Base-by-base conservation (phyloP, 2,113 vertebrate genomes). In the Campylorhamphus procurvoides region DNA sequence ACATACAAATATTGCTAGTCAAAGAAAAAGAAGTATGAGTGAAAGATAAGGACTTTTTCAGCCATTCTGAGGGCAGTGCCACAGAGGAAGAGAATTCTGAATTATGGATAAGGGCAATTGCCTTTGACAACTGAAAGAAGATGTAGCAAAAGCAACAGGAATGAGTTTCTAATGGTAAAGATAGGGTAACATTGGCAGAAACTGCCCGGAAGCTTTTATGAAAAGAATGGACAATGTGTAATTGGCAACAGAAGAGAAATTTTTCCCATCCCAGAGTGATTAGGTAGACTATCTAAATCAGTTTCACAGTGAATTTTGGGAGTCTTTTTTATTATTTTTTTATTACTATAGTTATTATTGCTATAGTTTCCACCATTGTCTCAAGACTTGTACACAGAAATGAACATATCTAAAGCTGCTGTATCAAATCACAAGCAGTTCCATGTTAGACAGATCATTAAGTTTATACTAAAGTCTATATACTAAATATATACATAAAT, bases 241-340 rank as follows among this genome's bases (percentile, higher is more conserved):
- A 55, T 12, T n/a, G 8, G 9, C 12, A 80, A 35, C 4, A 60
- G 17, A 56, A 60, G 4, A 60, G 1, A 75, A 78, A 42, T 27
- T 71, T 69, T 7, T 85, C 3, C 14, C 15, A 28, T 39, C 5
- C 59, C 28, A 58, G 24, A 8, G 3, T 63, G 17, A 50, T 55
- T 15, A 49, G 4, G 7, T 44, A 58, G 29, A 53, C 5, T 60
- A 4, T 42, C 6, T 39, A 35, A n/a, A 7, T 37, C 14, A 33
- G 7, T 72, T 83, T 84, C 14, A 73, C 5, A 1, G 4, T 47
- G 6, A 35, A 53, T 18, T 25, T 33, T 35, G 23, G 3, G 4
- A 1, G 4, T n/a, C 0, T 0, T 52, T 40, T 59, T 22, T 66
- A 17, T 40, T 49, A 8, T 25, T 35, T 5, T 44, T 12, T 35